Conservation (phyloP, 2,888 invertebrate genomes). For the Cryptosula pallasiana region DNA sequence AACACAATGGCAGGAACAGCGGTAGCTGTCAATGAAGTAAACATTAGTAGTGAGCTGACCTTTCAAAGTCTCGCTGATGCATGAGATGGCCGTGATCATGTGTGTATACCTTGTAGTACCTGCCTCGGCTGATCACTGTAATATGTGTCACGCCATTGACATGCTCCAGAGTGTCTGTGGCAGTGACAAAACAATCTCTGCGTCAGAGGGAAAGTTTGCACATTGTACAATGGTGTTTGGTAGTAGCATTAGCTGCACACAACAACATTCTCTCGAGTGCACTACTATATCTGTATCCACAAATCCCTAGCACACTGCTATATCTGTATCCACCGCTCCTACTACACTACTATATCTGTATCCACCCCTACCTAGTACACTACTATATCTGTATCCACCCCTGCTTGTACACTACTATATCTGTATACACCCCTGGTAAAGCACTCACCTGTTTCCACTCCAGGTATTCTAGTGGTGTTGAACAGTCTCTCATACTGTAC, state of each 20-base stretch:
- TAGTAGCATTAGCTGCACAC: too few relatives aligned
- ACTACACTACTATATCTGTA: not conserved
- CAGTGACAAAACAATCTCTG: too few relatives aligned
- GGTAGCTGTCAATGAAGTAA: too few relatives aligned
- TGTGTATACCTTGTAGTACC: constrained; percentile 80
- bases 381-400: not conserved
- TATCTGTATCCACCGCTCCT: not conserved
- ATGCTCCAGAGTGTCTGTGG: not conserved
- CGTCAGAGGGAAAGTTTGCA: too few relatives aligned
- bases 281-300: not conserved
- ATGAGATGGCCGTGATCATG: constrained; percentile 69
- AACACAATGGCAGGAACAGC: too few relatives aligned
- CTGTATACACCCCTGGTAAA: too few relatives aligned
- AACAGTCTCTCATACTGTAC: constrained; percentile 96
- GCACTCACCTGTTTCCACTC: constrained; percentile 66
- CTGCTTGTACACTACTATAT: not conserved
- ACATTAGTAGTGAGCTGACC: too few relatives aligned
- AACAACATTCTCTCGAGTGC: too few relatives aligned
- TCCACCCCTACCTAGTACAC: not conserved
- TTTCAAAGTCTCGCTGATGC: constrained; percentile 82
- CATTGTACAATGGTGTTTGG: too few relatives aligned
- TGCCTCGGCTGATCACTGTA: constrained; percentile 86
- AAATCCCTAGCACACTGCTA: not conserved
- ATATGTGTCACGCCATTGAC: constrained; percentile 61
- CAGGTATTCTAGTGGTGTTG: constrained; percentile 92